These are phyloP conservation scores for Artemia sinica DNA, from an alignment of 2,888 invertebrate species.

Conservation along the genomic window DNA sequence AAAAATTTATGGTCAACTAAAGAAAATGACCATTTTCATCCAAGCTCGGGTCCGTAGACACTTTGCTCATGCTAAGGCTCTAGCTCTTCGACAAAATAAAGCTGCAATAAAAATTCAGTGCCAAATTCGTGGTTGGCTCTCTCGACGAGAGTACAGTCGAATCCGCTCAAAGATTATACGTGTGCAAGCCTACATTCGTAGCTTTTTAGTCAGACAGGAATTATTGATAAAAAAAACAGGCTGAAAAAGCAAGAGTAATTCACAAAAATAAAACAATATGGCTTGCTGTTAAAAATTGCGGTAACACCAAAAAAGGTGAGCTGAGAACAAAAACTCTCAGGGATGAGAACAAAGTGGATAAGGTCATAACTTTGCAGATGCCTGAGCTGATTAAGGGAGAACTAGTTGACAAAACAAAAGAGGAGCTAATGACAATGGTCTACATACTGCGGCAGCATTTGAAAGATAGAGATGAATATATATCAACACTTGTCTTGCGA, in stretches of 20 bases:
- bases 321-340: no score
- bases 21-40: conserved; percentile 46
- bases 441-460: conserved; percentile 46
- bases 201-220: conserved; percentile 47
- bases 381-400: no score
- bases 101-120: conserved; percentile 68
- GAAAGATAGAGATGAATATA: conserved; percentile 80
- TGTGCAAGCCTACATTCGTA: conserved; percentile 57
- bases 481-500: conserved; percentile 70
- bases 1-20: conserved; percentile 49
- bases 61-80: conserved; percentile 39
- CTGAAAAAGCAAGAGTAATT: conserved; percentile 52
- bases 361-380: no score
- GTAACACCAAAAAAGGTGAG: conserved; percentile 38
- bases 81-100: conserved; percentile 46
- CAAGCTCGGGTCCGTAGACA: conserved; percentile 42
- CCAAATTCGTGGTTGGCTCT: conserved; percentile 52
- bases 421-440: not conserved
- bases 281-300: conserved; percentile 50
- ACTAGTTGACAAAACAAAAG: no score
- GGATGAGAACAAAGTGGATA: no score
- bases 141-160: conserved; percentile 33
- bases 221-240: conserved; percentile 43
- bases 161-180: conserved; percentile 43
- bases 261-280: conserved; percentile 68